A percentile compares a stretch with the other conserved stretches of the same genome.
Conservation (phyloP, 1,140 invertebrate species). For the Heliconius hewitsoni region DNA sequence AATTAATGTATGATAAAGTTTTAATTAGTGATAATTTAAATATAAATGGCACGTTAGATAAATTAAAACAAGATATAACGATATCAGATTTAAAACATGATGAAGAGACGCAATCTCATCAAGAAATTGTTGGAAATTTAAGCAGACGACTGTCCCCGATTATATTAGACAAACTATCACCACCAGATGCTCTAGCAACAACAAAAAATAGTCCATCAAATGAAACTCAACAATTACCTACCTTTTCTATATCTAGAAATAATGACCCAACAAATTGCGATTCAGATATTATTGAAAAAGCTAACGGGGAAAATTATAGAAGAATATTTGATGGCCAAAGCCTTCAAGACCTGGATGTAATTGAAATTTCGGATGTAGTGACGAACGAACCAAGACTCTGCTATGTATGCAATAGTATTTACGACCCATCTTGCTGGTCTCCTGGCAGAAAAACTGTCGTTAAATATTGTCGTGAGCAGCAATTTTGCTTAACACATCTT, state of each 20-base stretch:
- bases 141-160: background rate
- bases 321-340: background rate
- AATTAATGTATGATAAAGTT: background rate
- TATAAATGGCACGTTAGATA: background rate
- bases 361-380: slow-evolving; percentile 41
- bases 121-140: background rate
- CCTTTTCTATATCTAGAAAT: background rate
- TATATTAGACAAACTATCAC: background rate
- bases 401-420: slow-evolving; percentile 61
- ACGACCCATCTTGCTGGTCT: slow-evolving; percentile 52
- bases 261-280: background rate
- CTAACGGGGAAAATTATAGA: background rate
- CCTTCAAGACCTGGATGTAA: background rate
- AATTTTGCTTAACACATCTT: slow-evolving; percentile 54
- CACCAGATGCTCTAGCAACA: background rate
- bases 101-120: background rate
- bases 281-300: background rate
- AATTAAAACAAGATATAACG: background rate
- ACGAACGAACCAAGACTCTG: slow-evolving; percentile 53
- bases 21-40: background rate
- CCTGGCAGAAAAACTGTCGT: slow-evolving; percentile 55
- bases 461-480: slow-evolving; percentile 59
- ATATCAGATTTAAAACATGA: background rate
- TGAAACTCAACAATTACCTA: background rate
- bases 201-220: background rate